Base-by-base conservation (phyloP, 2,113 vertebrate genomes). In the Antechinus flavipes region DNA sequence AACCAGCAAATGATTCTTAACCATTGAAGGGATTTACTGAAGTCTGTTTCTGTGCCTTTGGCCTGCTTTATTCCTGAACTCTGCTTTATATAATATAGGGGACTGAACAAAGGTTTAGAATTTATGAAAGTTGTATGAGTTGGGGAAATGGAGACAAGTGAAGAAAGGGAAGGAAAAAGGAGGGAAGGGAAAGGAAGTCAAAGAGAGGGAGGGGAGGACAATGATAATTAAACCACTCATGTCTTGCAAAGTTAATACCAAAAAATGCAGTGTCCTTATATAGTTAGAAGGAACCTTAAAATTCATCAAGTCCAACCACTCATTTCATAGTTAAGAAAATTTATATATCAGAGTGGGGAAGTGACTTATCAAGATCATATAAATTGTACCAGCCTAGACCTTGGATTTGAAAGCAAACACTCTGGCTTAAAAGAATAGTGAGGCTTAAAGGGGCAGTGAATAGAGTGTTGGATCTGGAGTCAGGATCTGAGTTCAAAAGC, bases 201-300 rank as follows among this genome's bases (percentile, higher is more conserved):
- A 54, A 54, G 22, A 54, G 3, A 19, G 54, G 19, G 54, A 68
- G 30, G 24, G 42, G 53, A 91, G 84, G 35, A 49, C 30, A 50
- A 92, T 89, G 93, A 46, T 23, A 10, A 94, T 93, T 90, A 24
- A 61, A 6, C 14, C 76, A 25, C 26, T 92, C 94, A 61, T 96
- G 22, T 90, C 61, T 26, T 46, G 10, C 24, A 52, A 26, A 95
- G 61, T 54, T 92, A 91, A 94, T 54, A 46, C 11, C 35, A 25
- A 35, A 35, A 35, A 35, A 35, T 35, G 58, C 11, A 11, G 56
- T 11, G 27, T 35, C 56, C 35, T 68, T 49, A 49, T 68, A 14
- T 35, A 68, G 30, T 35, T 35, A 14, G 30, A n/a, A 68, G 61
- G 61, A 12, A 14, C 30, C 30, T 68, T 14, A 68, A 11, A 35